Percentiles rank a stretch among this genome's conserved stretches.
phyloP scores from a whole-genome alignment of 2,888 invertebrate species.

The Amiota mariae region DNA sequence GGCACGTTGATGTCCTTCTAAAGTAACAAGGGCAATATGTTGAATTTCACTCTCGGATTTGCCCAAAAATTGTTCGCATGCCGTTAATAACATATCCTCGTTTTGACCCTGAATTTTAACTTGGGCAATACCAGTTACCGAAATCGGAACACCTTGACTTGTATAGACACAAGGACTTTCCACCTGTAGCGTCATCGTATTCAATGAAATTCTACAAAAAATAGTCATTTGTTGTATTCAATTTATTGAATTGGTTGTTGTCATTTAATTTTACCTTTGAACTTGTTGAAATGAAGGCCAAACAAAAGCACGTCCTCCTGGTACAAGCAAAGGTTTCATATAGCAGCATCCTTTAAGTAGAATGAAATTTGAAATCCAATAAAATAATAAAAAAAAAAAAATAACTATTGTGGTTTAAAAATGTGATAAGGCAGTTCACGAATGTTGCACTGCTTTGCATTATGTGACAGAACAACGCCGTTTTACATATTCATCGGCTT shows the following conservation, averaged over 20 bases:
- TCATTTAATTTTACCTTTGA: slow-evolving; percentile 77
- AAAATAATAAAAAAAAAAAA: no score
- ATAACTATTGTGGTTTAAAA: no score
- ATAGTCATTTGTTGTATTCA: not conserved
- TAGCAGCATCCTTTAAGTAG: slow-evolving; percentile 87
- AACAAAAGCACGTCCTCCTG: slow-evolving; percentile 97
- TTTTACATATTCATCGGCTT: no score
- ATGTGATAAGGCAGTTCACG: no score
- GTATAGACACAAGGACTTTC: slow-evolving; percentile 97
- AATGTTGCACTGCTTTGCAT: no score
- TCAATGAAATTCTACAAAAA: slow-evolving; percentile 83
- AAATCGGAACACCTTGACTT: slow-evolving; percentile 96
- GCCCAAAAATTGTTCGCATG: slow-evolving; percentile 95
- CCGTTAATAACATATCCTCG: slow-evolving; percentile 84
- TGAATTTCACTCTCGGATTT: slow-evolving; percentile 91
- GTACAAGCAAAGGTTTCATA: slow-evolving; percentile 91
- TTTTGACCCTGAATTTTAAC: slow-evolving; percentile 87
- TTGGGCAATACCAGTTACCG: slow-evolving; percentile 98
- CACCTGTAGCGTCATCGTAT: slow-evolving; percentile 97
- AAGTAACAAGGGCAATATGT: slow-evolving; percentile 90
- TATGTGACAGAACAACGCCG: no score
- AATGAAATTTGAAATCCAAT: slow-evolving; percentile 13
- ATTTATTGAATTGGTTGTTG: not conserved
- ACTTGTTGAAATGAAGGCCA: slow-evolving; percentile 94
- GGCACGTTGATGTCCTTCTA: slow-evolving; percentile 95